Conservation (phyloP, 2,888 invertebrate species). For the Caenorhabditis plicata region DNA sequence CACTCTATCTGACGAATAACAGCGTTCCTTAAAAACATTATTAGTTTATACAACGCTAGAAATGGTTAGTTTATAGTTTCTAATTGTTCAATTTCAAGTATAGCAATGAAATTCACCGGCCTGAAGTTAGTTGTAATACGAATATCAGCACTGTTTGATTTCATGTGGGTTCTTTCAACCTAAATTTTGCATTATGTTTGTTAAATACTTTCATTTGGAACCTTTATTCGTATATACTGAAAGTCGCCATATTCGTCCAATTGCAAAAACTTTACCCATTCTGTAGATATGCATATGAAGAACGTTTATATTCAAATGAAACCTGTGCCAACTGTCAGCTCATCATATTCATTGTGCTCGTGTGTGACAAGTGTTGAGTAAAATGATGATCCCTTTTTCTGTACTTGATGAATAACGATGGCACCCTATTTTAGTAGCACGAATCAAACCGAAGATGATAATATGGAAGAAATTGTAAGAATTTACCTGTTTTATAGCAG, state of each 20-base stretch:
- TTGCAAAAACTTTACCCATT: slow-evolving; percentile 56
- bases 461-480: slow-evolving; percentile 16
- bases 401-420: slow-evolving; percentile 58
- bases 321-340: slow-evolving; percentile 55
- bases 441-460: neutral
- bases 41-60: too few species aligned
- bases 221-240: slow-evolving; percentile 33
- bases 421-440: too few species aligned
- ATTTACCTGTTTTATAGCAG: slow-evolving; percentile 50
- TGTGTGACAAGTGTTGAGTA: slow-evolving; percentile 59
- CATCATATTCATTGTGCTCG: slow-evolving; percentile 46
- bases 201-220: too few species aligned
- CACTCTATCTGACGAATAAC: slow-evolving; percentile 4
- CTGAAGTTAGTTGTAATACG: slow-evolving; percentile 26
- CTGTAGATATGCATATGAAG: too few species aligned
- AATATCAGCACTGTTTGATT: slow-evolving; percentile 26
- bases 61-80: too few species aligned
- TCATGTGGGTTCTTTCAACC: slow-evolving; percentile 17
- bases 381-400: slow-evolving; percentile 42
- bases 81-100: neutral
- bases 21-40: slow-evolving; percentile 13
- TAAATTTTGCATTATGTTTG: slow-evolving; percentile 8
- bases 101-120: slow-evolving; percentile 8
- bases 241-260: slow-evolving; percentile 17
- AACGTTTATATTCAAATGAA: too few species aligned